A percentile compares a stretch with the other conserved stretches of the same genome.
Evolutionary conservation across 2,797 vertebrate genomes (phyloP).

Genomic region (Phoxinus dragarum): DNA sequence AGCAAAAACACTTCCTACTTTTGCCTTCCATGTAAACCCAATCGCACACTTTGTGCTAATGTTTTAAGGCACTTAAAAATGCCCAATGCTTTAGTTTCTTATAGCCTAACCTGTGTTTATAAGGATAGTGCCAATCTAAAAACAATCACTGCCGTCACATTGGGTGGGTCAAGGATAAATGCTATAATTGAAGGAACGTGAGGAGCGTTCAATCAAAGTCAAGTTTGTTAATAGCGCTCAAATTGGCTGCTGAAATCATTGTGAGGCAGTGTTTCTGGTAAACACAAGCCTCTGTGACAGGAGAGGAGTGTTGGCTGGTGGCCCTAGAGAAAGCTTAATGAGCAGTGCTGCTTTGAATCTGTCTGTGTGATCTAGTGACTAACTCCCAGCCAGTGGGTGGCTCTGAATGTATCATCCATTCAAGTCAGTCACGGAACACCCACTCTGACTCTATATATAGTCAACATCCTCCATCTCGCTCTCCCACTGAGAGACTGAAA

Average conservation of each 20-base stretch:
- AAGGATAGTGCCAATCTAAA: neutral
- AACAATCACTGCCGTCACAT: neutral
- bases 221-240: neutral
- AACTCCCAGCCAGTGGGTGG: constrained; percentile 53
- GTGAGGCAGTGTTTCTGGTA: neutral
- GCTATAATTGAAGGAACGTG: neutral
- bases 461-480: constrained; percentile 29
- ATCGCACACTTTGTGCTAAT: neutral
- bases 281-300: constrained; percentile 20
- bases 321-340: constrained; percentile 29
- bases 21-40: neutral
- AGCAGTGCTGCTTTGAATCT: constrained; percentile 30
- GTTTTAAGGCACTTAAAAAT: neutral
- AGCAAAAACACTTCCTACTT: neutral
- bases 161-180: neutral
- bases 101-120: neutral
- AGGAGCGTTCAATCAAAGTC: neutral
- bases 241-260: constrained; percentile 8
- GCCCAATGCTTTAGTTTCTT: neutral
- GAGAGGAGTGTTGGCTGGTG: constrained; percentile 7
- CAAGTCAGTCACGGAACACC: constrained; percentile 46
- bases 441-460: constrained; percentile 52
- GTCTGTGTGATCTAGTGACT: constrained; percentile 43
- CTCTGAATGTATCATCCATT: constrained; percentile 41
- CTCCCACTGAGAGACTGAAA: neutral